phyloP scores from a whole-genome alignment of 2,888 invertebrate genomes.

The Magallana nippona region DNA sequence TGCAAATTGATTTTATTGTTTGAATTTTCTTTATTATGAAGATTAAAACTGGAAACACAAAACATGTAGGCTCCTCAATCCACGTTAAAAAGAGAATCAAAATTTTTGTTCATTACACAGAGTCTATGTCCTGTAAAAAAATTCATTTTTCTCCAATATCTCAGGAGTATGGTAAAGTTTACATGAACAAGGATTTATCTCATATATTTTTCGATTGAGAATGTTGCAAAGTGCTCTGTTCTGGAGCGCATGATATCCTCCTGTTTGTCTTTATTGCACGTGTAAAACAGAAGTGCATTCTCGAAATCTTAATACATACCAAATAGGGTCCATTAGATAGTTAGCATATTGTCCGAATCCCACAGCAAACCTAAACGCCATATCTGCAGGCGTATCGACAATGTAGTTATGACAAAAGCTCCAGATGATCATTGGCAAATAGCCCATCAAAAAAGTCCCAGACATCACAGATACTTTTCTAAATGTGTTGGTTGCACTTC shows the following conservation, averaged over 20 bases:
- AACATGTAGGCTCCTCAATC: too few relatives aligned
- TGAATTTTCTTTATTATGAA: too few relatives aligned
- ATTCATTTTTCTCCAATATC: too few relatives aligned
- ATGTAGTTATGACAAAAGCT: not conserved
- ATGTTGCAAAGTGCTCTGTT: not conserved
- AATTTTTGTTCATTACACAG: too few relatives aligned
- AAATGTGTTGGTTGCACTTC: constrained; percentile 8
- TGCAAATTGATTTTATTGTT: too few relatives aligned
- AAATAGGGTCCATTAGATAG: not conserved
- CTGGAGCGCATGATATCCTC: not conserved
- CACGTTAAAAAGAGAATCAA: too few relatives aligned
- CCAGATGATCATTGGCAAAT: not conserved
- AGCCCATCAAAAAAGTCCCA: not conserved
- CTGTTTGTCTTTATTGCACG: not conserved
- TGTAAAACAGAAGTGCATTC: not conserved
- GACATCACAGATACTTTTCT: constrained; percentile 14
- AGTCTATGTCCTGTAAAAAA: too few relatives aligned
- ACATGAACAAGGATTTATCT: not conserved
- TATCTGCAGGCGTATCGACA: not conserved
- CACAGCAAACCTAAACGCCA: not conserved
- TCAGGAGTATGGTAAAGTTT: too few relatives aligned
- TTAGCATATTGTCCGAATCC: not conserved
- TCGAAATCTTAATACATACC: constrained; percentile 2
- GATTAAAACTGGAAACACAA: too few relatives aligned
- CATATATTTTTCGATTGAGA: not conserved